phyloP scores from a whole-genome alignment of 2,888 invertebrate genomes.

The Caradrina kadenii region DNA sequence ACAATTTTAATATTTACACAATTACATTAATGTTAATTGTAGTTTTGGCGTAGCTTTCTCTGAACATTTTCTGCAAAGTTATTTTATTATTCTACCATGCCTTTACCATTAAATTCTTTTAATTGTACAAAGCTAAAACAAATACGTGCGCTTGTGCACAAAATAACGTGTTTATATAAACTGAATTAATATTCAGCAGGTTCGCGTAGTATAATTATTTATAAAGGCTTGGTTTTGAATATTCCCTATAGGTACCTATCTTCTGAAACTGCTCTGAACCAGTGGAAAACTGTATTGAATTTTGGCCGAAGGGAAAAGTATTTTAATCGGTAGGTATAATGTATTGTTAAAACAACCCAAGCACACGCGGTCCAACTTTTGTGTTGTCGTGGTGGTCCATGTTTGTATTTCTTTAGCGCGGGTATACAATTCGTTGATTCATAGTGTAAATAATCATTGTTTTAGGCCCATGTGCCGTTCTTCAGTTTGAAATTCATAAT shows the following conservation, averaged over 20 bases:
- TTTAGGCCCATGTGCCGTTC: not conserved
- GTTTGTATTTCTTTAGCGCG: not conserved
- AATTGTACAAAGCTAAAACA: not conserved
- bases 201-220: not conserved
- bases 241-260: not conserved
- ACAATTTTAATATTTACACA: constrained; percentile 16
- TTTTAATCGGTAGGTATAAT: not conserved
- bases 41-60: constrained; percentile 21
- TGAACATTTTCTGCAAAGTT: constrained; percentile 1
- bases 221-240: not conserved
- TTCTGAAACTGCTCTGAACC: not conserved
- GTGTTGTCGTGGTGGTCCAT: not conserved
- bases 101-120: not conserved
- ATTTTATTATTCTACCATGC: constrained; percentile 1
- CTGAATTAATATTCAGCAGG: not conserved
- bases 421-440: constrained; percentile 5
- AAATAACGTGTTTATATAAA: not conserved
- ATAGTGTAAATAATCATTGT: constrained; percentile 6
- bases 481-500: not conserved
- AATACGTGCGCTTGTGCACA: not conserved
- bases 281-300: not conserved
- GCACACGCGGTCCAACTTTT: constrained; percentile 7
- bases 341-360: not conserved
- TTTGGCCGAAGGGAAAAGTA: not conserved
- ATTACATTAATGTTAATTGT: constrained; percentile 25